Evolutionary conservation across 2,113 vertebrate genomes (phyloP).

Genomic region (Irena cyanogastra): DNA sequence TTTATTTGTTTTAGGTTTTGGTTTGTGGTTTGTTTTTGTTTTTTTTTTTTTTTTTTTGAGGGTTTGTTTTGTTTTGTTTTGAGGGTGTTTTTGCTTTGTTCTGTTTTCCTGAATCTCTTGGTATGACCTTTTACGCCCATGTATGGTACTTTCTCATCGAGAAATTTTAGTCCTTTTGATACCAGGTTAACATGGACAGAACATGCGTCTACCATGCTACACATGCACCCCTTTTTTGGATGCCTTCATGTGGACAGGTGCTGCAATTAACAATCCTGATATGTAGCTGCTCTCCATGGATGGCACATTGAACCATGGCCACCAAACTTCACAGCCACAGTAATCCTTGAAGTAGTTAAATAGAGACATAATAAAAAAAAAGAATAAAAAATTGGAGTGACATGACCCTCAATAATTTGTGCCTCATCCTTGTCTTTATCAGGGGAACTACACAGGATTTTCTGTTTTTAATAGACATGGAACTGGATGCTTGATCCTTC

Average conservation of each 20-base stretch:
- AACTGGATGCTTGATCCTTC: background rate
- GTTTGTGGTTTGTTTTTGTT: background rate
- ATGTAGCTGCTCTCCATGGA: background rate
- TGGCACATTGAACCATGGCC: background rate
- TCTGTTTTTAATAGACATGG: background rate
- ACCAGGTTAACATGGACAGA: background rate
- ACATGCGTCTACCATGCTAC: background rate
- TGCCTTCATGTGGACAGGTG: background rate
- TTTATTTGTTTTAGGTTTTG: background rate
- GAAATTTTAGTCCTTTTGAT: background rate
- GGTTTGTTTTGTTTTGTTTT: background rate
- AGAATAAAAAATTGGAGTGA: background rate
- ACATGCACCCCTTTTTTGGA: background rate
- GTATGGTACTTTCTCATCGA: background rate
- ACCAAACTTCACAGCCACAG: background rate
- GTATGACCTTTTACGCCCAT: background rate
- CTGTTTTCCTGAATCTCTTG: background rate
- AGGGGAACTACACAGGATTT: background rate
- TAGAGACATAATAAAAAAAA: background rate
- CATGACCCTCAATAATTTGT: background rate
- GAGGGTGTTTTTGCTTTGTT: background rate
- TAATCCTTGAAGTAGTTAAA: background rate
- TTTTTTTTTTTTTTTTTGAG: background rate
- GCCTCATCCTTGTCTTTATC: background rate
- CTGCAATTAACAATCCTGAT: background rate